These are phyloP conservation scores for Teleogryllus oceanicus DNA, from an alignment of 2,888 invertebrate genomes.

Conservation along the genomic window DNA sequence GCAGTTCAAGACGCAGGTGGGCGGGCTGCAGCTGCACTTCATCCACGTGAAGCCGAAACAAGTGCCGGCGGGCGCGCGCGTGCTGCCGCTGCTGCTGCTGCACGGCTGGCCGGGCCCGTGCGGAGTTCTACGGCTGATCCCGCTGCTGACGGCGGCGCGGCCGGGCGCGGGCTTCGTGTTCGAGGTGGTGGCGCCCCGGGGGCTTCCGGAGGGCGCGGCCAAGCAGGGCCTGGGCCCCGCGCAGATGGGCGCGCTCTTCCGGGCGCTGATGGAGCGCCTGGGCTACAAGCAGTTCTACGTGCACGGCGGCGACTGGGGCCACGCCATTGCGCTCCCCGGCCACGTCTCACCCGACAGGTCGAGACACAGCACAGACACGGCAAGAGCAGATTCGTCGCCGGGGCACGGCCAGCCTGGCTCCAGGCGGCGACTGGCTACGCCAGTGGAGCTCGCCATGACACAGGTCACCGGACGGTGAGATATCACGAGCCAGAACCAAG, in stretches of 20 bases:
- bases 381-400: no score
- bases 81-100: conserved; percentile 65
- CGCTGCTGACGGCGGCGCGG: conserved; percentile 56
- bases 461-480: no score
- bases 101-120: conserved; percentile 85
- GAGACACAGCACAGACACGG: no score
- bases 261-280: conserved; percentile 67
- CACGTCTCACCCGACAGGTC: conserved; percentile 58
- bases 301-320: conserved; percentile 83
- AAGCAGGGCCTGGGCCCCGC: conserved; percentile 40
- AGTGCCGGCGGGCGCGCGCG: conserved; percentile 38
- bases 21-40: conserved; percentile 54
- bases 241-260: conserved; percentile 58
- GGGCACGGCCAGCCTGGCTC: no score
- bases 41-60: conserved; percentile 29
- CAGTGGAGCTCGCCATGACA: no score
- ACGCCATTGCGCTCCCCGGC: conserved; percentile 57
- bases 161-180: conserved; percentile 59
- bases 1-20: conserved; percentile 72
- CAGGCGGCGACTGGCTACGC: no score
- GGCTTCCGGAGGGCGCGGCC: conserved; percentile 52
- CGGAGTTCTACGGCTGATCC: conserved; percentile 69
- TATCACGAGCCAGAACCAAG: no score
- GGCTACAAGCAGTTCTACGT: conserved; percentile 62
- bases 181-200: conserved; percentile 68